Percentiles rank a stretch among this genome's conserved stretches.
These are phyloP conservation scores for Drosophila willistoni DNA, from an alignment of 1,140 invertebrate genomes.

Conservation along the genomic window DNA sequence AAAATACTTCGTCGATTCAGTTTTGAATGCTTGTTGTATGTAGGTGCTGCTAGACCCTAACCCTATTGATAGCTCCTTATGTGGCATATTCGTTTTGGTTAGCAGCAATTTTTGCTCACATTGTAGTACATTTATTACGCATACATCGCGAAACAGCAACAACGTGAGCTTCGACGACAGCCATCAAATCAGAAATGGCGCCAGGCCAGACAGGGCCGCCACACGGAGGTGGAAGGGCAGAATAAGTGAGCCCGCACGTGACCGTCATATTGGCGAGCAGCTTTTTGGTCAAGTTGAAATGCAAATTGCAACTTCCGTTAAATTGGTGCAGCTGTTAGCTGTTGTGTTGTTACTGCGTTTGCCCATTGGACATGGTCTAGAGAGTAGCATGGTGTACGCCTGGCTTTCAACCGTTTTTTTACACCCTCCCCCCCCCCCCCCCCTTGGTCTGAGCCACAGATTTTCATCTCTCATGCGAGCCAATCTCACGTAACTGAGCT, in stretches of 20 bases:
- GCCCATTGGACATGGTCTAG: conserved; percentile 16
- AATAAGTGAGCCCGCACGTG: conserved; percentile 36
- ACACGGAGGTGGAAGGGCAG: not conserved
- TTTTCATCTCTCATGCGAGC: not conserved
- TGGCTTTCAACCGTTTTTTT: conserved; percentile 4
- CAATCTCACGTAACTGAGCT: conserved; percentile 1
- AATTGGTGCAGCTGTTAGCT: conserved; percentile 57
- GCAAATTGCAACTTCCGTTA: conserved; percentile 79
- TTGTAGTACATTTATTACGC: conserved; percentile 41
- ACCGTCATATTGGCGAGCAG: conserved; percentile 47
- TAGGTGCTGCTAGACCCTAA: too few relatives aligned
- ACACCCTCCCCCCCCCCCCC: not conserved
- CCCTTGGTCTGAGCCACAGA: too few relatives aligned
- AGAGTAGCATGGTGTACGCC: conserved; percentile 27
- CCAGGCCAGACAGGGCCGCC: conserved; percentile 46
- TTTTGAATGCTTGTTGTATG: too few relatives aligned
- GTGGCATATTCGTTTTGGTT: not conserved
- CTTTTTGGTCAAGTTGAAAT: conserved; percentile 76
- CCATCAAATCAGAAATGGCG: conserved; percentile 74
- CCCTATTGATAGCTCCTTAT: conserved; percentile 4
- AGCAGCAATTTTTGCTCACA: conserved; percentile 10
- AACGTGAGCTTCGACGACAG: conserved; percentile 29
- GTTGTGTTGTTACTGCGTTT: not conserved
- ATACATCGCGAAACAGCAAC: conserved; percentile 39
- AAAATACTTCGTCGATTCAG: too few relatives aligned